Evolutionary conservation across 2,888 invertebrate genomes (phyloP).

Genomic region (Himalopsyche kuldschensis): DNA sequence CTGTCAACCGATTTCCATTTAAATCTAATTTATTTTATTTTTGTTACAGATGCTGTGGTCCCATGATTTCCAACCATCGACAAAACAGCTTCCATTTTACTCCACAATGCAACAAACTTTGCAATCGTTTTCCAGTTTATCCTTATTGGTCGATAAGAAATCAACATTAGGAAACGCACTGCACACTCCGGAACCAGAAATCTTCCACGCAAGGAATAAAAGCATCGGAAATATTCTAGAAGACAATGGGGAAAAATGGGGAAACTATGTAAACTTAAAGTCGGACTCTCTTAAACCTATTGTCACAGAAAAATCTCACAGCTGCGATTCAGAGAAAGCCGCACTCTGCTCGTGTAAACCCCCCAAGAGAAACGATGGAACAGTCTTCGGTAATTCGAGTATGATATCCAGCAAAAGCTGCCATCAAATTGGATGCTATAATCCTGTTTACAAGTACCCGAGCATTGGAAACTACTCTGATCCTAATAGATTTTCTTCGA

Average conservation of each 20-base stretch:
- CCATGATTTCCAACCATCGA: slow-evolving; percentile 51
- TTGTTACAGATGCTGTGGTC: slow-evolving; percentile 61
- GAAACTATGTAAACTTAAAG: slow-evolving; percentile 41
- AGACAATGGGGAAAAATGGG: slow-evolving; percentile 41
- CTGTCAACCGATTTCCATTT: too few relatives aligned
- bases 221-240: slow-evolving; percentile 40
- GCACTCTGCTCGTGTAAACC: slow-evolving; percentile 30
- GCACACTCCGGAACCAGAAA: slow-evolving; percentile 20
- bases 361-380: slow-evolving; percentile 12
- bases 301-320: slow-evolving; percentile 35
- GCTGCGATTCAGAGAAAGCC: slow-evolving; percentile 32
- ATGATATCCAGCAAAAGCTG: slow-evolving; percentile 38
- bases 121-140: slow-evolving; percentile 48
- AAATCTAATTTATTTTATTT: neutral
- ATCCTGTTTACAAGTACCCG: slow-evolving; percentile 57
- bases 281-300: slow-evolving; percentile 33
- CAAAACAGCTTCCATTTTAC: slow-evolving; percentile 51
- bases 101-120: slow-evolving; percentile 48
- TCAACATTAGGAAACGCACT: slow-evolving; percentile 33
- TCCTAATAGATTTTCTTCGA: slow-evolving; percentile 43
- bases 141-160: slow-evolving; percentile 45
- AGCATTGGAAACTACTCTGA: slow-evolving; percentile 52
- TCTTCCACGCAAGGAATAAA: slow-evolving; percentile 34
- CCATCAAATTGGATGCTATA: slow-evolving; percentile 47
- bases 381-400: slow-evolving; percentile 12